Evolutionary conservation across 2,888 invertebrate species (phyloP).

Genomic region (Hylaea fasciaria): DNA sequence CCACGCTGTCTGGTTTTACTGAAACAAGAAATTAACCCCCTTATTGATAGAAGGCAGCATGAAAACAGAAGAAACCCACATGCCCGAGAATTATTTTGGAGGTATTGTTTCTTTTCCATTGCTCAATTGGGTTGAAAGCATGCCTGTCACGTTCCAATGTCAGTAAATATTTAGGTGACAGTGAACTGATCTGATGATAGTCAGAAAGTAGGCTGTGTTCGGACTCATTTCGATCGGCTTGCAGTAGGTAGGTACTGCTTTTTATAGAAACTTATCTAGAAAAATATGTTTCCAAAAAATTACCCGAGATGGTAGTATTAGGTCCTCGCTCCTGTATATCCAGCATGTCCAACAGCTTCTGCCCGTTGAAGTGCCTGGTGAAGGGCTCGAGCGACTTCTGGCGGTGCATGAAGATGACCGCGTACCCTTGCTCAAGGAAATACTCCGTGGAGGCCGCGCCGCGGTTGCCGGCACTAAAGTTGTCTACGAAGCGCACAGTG

Average conservation of each 20-base stretch:
- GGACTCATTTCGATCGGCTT: too few relatives aligned
- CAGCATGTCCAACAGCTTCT: slow-evolving; percentile 92
- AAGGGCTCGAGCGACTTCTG: slow-evolving; percentile 96
- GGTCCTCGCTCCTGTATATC: slow-evolving; percentile 87
- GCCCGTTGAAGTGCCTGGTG: slow-evolving; percentile 92
- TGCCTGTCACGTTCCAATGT: too few relatives aligned
- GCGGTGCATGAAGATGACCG: slow-evolving; percentile 97
- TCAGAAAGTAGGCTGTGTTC: too few relatives aligned
- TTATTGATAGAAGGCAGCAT: too few relatives aligned
- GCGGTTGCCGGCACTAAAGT: slow-evolving; percentile 98
- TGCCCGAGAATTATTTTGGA: too few relatives aligned
- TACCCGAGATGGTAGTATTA: slow-evolving; percentile 88
- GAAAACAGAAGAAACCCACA: too few relatives aligned
- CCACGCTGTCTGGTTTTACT: slow-evolving; percentile 90
- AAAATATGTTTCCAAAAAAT: neutral
- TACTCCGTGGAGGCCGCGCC: slow-evolving; percentile 98
- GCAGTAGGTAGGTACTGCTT: too few relatives aligned
- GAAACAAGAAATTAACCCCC: slow-evolving; percentile 26
- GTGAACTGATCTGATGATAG: too few relatives aligned
- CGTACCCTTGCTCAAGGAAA: slow-evolving; percentile 93
- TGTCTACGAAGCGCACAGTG: slow-evolving; percentile 99
- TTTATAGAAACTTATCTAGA: too few relatives aligned
- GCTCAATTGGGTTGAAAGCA: too few relatives aligned
- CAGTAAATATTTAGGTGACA: too few relatives aligned
- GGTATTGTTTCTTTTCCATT: too few relatives aligned